These are phyloP conservation scores for Parasteatoda lunata DNA, from an alignment of 2,888 invertebrate genomes.

Conservation along the genomic window DNA sequence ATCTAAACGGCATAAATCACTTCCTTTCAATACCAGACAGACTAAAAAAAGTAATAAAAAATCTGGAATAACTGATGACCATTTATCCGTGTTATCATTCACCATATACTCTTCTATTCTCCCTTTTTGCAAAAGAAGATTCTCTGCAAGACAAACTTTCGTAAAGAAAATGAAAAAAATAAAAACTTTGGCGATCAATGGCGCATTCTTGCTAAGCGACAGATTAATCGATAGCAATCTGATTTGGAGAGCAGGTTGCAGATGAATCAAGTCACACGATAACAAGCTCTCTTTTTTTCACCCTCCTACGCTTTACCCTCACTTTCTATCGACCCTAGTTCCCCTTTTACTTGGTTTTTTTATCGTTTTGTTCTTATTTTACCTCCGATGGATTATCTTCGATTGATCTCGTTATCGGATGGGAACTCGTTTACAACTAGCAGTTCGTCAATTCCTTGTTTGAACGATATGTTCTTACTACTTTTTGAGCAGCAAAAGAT, in stretches of 20 bases:
- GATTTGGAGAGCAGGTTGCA: slow-evolving; percentile 58
- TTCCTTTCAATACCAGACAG: background rate
- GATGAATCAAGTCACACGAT: slow-evolving; percentile 61
- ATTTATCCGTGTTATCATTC: slow-evolving; percentile 5
- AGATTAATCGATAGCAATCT: slow-evolving; percentile 55
- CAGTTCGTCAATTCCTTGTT: background rate
- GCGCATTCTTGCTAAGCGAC: slow-evolving; percentile 26
- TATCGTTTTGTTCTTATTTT: slow-evolving; percentile 1
- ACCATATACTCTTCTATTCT: background rate
- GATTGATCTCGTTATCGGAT: slow-evolving; percentile 56
- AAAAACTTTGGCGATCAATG: slow-evolving; percentile 29
- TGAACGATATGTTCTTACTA: slow-evolving; percentile 18
- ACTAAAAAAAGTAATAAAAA: background rate
- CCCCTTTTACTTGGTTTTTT: background rate
- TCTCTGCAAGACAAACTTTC: background rate
- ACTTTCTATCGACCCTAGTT: background rate
- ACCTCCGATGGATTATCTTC: slow-evolving; percentile 50
- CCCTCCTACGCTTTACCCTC: slow-evolving; percentile 14
- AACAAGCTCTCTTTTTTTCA: slow-evolving; percentile 39
- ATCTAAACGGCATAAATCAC: background rate
- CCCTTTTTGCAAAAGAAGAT: background rate
- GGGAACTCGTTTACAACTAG: slow-evolving; percentile 32
- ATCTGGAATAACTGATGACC: slow-evolving; percentile 2
- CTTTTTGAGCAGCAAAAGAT: slow-evolving; percentile 10
- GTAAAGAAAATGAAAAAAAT: background rate